Base-by-base conservation (phyloP, 2,113 vertebrate genomes). In the Nanger granti region DNA sequence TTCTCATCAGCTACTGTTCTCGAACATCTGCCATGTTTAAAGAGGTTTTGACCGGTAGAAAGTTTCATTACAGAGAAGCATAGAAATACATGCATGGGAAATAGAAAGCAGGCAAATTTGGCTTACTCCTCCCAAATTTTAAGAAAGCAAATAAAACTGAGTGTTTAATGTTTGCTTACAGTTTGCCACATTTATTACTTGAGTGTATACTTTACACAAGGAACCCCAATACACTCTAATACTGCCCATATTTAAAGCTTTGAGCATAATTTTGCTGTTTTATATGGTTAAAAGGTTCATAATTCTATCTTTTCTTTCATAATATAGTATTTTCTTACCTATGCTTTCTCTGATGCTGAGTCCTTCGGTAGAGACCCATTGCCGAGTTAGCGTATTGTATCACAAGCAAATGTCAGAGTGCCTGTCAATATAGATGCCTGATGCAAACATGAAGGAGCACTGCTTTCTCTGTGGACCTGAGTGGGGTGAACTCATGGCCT, bases 71-170 rank as follows among this genome's bases (percentile, higher is more conserved):
- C 52, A 41, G n/a, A 69, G 69, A 94, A 93, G n/a, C 47, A 31
- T 4, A 87, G 89, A 93, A 85, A 95, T 41, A 84, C 60, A 80
- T 20, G 26, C 22, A 2, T 10, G 3, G 18, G 52, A 96, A 86
- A 87, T 26, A 84, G 37, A 86, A 0, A 88, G 18, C 62, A 82
- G 3, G 18, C 28, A 52, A 26, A 44, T 83, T 55, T 79, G 24
- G 26, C 55, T 94, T 26, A 22, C 31, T 18, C 41, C 22, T 79
- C 14, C 24, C 55, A 79, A 13, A 59, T 49, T 55, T 95, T 90
- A 92, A 92, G 57, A 69, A 90, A 49, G 44, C n/a, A 85, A 95
- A 55, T 86, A 54, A 83, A 79, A 28, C 54, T 76, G 31, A 59
- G 22, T 91, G 52, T 89, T 64, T 69, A 64, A 24, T 28, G 31